Evolutionary conservation across 2,888 invertebrate species (phyloP).

Genomic region (Salpingus planirostris): DNA sequence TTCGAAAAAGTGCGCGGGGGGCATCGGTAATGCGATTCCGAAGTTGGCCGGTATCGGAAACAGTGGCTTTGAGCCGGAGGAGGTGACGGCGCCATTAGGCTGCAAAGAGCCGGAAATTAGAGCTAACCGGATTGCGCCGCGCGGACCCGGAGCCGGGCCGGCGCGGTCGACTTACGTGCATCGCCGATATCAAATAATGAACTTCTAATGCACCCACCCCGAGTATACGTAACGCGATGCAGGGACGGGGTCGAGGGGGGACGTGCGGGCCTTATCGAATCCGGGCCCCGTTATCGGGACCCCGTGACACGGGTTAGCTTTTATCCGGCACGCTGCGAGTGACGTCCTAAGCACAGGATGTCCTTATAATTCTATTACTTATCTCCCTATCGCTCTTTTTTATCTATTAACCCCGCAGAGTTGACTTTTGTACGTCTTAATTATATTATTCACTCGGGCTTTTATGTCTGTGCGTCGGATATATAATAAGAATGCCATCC

Average conservation of each 20-base stretch:
- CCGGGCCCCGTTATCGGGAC: conserved; percentile 12
- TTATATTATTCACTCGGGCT: conserved; percentile 34
- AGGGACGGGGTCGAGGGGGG: conserved; percentile 3
- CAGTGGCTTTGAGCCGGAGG: conserved; percentile 2
- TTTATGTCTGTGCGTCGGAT: conserved; percentile 19
- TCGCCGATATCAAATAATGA: conserved; percentile 15
- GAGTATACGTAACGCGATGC: not conserved
- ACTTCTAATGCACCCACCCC: conserved; percentile 14
- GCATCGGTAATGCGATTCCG: conserved; percentile 1
- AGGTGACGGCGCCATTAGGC: conserved; percentile 10
- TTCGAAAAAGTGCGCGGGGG: too few species aligned
- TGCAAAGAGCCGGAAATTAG: conserved; percentile 13
- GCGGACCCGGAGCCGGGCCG: conserved; percentile 7
- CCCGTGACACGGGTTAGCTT: conserved; percentile 20
- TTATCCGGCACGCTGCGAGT: conserved; percentile 19
- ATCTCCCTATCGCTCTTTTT: conserved; percentile 37
- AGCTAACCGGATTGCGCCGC: conserved; percentile 11
- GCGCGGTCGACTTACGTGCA: conserved; percentile 9
- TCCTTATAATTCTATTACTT: conserved; percentile 39
- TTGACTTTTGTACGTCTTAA: conserved; percentile 39
- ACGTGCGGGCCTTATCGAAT: conserved; percentile 16
- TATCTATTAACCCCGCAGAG: conserved; percentile 37
- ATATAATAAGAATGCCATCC: conserved; percentile 16
- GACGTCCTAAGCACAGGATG: conserved; percentile 25
- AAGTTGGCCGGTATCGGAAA: conserved; percentile 1